These are phyloP conservation scores for Prunella fulvescens DNA, from an alignment of 2,113 vertebrate species.

Conservation along the genomic window DNA sequence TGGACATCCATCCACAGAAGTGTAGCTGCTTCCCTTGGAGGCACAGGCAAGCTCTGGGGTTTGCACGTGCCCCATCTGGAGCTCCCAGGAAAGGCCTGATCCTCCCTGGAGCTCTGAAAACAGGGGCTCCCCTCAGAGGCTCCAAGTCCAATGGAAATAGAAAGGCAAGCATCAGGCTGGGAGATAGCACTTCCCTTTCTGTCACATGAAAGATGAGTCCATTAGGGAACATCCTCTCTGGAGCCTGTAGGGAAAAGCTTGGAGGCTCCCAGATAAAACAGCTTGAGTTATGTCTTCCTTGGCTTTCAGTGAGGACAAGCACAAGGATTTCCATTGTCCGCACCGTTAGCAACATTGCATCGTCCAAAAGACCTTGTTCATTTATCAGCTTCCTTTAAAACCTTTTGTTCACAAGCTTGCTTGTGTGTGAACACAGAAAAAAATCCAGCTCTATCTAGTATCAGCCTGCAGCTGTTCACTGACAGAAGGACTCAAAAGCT, in stretches of 20 bases:
- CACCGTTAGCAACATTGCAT: background rate
- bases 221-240: constrained; percentile 66
- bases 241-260: constrained; percentile 41
- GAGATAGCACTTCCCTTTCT: constrained; percentile 10
- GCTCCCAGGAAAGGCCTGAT: background rate
- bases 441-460: constrained; percentile 72
- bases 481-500: constrained; percentile 87
- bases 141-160: background rate
- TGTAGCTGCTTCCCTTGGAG: background rate
- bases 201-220: constrained; percentile 41
- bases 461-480: constrained; percentile 86
- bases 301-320: constrained; percentile 4
- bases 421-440: constrained; percentile 63
- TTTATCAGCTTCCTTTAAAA: constrained; percentile 65
- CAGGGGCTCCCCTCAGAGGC: background rate
- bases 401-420: constrained; percentile 54
- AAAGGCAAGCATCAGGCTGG: background rate
- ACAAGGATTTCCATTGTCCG: constrained; percentile 42
- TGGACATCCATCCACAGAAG: background rate
- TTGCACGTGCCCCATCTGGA: background rate
- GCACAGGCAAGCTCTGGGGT: background rate
- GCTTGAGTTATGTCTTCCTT: constrained; percentile 57
- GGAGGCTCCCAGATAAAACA: constrained; percentile 48
- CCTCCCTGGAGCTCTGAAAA: background rate
- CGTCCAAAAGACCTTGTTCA: constrained; percentile 46